Percentiles rank a stretch among this genome's conserved stretches.
Evolutionary conservation across 2,113 vertebrate genomes (phyloP).

Genomic region (Ictidomys tridecemlineatus): DNA sequence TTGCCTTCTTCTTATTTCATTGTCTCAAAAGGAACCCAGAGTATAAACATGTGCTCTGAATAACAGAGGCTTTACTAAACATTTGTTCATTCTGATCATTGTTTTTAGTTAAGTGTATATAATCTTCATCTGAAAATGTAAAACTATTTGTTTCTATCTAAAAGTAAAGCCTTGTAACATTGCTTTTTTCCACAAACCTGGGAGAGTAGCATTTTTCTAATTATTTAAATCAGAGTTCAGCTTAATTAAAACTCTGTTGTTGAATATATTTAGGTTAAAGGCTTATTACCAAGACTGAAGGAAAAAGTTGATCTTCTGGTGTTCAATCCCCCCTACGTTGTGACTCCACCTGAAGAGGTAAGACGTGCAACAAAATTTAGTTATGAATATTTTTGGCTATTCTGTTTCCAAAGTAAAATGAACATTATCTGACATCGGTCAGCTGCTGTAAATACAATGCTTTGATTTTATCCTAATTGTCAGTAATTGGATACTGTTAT

Average conservation of each 20-base stretch:
- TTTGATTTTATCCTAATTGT: neutral
- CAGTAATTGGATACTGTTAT: neutral
- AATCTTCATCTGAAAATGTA: constrained; percentile 14
- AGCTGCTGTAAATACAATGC: neutral
- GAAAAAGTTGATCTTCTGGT: constrained; percentile 95
- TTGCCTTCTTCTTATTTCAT: neutral
- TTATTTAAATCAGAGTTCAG: constrained; percentile 26
- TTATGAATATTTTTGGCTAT: neutral
- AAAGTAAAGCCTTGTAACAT: neutral
- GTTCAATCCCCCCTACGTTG: constrained; percentile 98
- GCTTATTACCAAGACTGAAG: constrained; percentile 91
- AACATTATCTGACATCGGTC: neutral
- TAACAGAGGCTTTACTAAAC: neutral
- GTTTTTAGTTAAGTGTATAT: constrained; percentile 19
- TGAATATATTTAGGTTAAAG: constrained; percentile 87
- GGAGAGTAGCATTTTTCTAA: neutral
- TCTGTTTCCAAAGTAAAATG: constrained; percentile 32
- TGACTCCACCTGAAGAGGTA: constrained; percentile 96
- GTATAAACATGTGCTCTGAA: neutral
- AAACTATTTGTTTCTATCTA: neutral
- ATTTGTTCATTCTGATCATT: neutral
- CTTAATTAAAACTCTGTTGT: constrained; percentile 58
- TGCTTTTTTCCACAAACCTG: too few relatives aligned
- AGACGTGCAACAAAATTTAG: neutral
- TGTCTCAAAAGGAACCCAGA: neutral